phyloP scores from a whole-genome alignment of 2,797 vertebrate genomes.

The Protosalanx chinensis region DNA sequence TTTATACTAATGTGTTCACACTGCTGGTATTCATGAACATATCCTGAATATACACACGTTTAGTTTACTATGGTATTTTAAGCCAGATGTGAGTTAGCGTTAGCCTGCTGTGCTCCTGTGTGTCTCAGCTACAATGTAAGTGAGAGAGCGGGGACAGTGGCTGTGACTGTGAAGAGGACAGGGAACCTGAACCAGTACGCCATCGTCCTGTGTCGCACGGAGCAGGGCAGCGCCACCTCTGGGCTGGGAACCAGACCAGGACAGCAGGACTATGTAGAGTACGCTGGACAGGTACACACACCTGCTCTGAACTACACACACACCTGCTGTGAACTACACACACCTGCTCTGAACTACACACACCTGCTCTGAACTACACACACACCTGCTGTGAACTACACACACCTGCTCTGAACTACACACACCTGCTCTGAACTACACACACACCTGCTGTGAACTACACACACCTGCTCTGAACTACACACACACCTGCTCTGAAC shows the following conservation, averaged over 20 bases:
- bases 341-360: no score
- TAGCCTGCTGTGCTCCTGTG: not conserved
- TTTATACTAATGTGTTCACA: not conserved
- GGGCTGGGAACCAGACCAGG: constrained; percentile 63
- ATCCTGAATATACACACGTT: not conserved
- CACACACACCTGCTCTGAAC: not conserved
- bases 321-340: no score
- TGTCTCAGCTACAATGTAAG: constrained; percentile 83
- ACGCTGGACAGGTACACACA: constrained; percentile 83
- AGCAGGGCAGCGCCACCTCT: constrained; percentile 84
- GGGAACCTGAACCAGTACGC: constrained; percentile 96
- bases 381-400: no score
- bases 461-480: no score
- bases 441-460: no score
- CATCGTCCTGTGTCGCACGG: constrained; percentile 87
- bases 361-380: not conserved
- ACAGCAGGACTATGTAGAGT: constrained; percentile 90
- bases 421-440: not conserved
- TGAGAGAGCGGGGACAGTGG: constrained; percentile 84
- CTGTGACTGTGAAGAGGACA: constrained; percentile 79
- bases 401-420: constrained; percentile 38
- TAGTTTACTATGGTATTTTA: no score
- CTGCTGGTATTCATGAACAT: no score
- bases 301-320: not conserved
- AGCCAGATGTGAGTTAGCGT: no score